Evolutionary conservation across 1,140 invertebrate genomes (phyloP).

Genomic region (Ctenoplectra terminalis): DNA sequence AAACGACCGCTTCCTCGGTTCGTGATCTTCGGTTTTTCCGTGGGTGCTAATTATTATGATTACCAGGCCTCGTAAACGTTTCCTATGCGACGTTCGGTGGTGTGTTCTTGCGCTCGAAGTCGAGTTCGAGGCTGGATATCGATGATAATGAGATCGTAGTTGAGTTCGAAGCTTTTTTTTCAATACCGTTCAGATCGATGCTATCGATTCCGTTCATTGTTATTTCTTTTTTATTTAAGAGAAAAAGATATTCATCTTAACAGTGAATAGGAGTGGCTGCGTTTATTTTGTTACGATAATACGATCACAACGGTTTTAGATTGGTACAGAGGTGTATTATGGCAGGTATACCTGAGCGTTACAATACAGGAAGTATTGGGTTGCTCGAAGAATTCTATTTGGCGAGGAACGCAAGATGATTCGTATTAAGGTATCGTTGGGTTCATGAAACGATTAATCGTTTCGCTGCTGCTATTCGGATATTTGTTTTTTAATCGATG

Average conservation of each 20-base stretch:
- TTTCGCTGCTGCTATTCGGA: background rate
- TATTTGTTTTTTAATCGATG: no score
- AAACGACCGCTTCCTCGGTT: background rate
- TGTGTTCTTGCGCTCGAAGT: background rate
- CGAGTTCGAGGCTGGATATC: background rate
- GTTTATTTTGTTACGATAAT: no score
- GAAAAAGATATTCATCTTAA: no score
- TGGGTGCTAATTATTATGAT: constrained; percentile 25
- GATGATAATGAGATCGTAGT: background rate
- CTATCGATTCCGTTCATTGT: no score
- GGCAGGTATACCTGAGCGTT: background rate
- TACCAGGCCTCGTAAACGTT: constrained; percentile 15
- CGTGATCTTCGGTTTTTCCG: background rate
- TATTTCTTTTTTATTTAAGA: no score
- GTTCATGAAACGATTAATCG: background rate
- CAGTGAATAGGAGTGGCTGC: no score
- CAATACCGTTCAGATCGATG: background rate
- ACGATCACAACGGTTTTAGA: background rate
- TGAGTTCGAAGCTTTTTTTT: background rate
- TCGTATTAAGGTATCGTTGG: background rate
- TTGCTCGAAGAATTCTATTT: background rate
- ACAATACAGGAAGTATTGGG: background rate
- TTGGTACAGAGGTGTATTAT: background rate
- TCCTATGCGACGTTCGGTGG: background rate
- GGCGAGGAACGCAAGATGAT: background rate